Conservation (phyloP, 2,113 vertebrate species). For the Gadus macrocephalus region DNA sequence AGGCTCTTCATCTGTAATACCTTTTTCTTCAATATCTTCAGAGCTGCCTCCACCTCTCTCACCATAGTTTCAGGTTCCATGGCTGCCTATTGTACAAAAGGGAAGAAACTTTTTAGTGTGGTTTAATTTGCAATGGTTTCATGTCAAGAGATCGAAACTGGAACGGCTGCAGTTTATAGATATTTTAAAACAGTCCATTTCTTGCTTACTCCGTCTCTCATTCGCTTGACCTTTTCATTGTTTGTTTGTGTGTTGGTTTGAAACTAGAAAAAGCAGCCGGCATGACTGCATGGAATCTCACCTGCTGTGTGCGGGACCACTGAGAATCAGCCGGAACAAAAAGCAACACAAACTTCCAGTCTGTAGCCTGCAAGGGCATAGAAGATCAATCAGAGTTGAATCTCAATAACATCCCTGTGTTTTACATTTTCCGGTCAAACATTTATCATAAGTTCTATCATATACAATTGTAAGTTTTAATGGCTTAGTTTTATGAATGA, state of each 20-base stretch:
- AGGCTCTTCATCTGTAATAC: conserved; percentile 27
- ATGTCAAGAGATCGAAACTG: too few species aligned
- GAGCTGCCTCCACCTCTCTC: conserved; percentile 52
- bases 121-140: too few species aligned
- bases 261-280: neutral
- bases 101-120: neutral
- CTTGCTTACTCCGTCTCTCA: neutral
- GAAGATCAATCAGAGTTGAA: too few species aligned
- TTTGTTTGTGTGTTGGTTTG: neutral
- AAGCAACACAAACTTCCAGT: conserved; percentile 69
- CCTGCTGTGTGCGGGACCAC: conserved; percentile 58
- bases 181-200: neutral
- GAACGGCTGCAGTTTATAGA: too few species aligned
- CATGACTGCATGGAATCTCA: conserved; percentile 29
- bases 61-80: conserved; percentile 40
- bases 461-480: too few species aligned
- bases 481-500: too few species aligned
- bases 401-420: too few species aligned
- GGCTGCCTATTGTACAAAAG: conserved; percentile 39
- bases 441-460: too few species aligned
- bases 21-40: conserved; percentile 55
- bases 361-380: conserved; percentile 35
- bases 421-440: too few species aligned
- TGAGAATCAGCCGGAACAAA: conserved; percentile 54
- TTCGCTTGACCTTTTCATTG: neutral